Base-by-base conservation (phyloP, 2,888 invertebrate species). In the Acleris emargana region DNA sequence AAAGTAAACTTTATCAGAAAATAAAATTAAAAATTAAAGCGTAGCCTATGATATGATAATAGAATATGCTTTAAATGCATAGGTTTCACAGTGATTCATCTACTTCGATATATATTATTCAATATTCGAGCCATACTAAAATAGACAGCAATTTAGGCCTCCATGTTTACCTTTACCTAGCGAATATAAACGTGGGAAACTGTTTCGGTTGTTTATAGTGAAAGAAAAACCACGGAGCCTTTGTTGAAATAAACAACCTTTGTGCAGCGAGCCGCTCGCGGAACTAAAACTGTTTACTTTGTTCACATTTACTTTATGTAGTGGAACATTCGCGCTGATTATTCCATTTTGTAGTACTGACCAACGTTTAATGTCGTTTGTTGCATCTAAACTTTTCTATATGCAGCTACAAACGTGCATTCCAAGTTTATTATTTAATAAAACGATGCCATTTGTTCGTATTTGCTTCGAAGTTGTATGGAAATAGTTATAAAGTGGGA, bases 211-310 rank as follows among this genome's bases (percentile, higher is more conserved):
- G 66, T 61, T 57, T 43, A 22, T 20, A 57, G 61, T 54, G 53
- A 52, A 58, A 58, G 62, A 66, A 68, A 68, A 68, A 69, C 69
- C 68, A 32, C 69, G 53, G 59, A 32, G 43, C 64, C 59, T 68
- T 61, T 68, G 62, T 69, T 58, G 47, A 61, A 62, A 64, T 55
- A 64, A 67, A 63, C 62, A 32, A 64, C 63, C 64, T 71, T 69
- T 68, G 61, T 63, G 51, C 64, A 62, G 18, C 32, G 55, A 50
- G 25, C 18, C 58, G 53, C 49, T 42, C 32, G 32, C 55, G 43
- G 54, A 60, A 60, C 60, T 32, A 55, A 53, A 60, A 45, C 66
- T 20, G 45, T 61, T 57, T 54, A 59, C 20, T 64, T 64, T 54
- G 47, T 52, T 42, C 58, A 68, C 64, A 52, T 59, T 61, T 62